These are phyloP conservation scores for Notodonta ziczac DNA, from an alignment of 2,888 invertebrate genomes.

Conservation along the genomic window DNA sequence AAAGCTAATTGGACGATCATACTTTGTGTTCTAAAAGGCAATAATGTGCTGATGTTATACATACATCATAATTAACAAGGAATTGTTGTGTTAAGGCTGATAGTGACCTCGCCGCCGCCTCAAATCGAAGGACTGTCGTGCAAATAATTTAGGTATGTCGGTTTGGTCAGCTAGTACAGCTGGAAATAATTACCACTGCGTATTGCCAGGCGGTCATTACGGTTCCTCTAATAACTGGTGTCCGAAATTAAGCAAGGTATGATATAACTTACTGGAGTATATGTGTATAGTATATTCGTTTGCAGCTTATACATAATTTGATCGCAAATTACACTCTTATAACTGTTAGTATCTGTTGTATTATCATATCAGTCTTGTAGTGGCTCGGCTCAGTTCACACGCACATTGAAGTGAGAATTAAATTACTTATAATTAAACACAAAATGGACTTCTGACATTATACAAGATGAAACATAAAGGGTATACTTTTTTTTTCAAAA, in stretches of 20 bases:
- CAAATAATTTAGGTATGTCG: conserved; percentile 86
- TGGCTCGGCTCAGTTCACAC: conserved; percentile 25
- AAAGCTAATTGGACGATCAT: neutral
- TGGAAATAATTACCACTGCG: conserved; percentile 80
- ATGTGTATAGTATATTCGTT: conserved; percentile 33
- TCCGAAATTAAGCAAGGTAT: conserved; percentile 79
- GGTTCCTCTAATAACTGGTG: conserved; percentile 76
- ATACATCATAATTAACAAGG: conserved; percentile 14
- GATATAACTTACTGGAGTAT: conserved; percentile 44
- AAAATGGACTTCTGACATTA: neutral
- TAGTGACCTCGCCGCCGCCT: conserved; percentile 73
- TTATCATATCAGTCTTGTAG: conserved; percentile 31
- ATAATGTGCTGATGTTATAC: conserved; percentile 20
- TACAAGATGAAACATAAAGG: no score
- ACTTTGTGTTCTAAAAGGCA: conserved; percentile 8
- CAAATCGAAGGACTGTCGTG: conserved; percentile 73
- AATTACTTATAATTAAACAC: conserved; percentile 2
- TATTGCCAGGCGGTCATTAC: conserved; percentile 73
- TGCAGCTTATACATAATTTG: conserved; percentile 30
- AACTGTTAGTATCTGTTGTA: conserved; percentile 28
- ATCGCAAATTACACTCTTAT: conserved; percentile 30
- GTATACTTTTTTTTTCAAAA: no score
- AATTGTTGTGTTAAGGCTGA: conserved; percentile 19
- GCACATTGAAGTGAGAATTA: conserved; percentile 10
- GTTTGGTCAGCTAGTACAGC: conserved; percentile 89